Percentiles rank a stretch among this genome's conserved stretches.
Conservation (phyloP, 53 echinoderm and acorn worm species). For the Apostichopus leukothele region DNA sequence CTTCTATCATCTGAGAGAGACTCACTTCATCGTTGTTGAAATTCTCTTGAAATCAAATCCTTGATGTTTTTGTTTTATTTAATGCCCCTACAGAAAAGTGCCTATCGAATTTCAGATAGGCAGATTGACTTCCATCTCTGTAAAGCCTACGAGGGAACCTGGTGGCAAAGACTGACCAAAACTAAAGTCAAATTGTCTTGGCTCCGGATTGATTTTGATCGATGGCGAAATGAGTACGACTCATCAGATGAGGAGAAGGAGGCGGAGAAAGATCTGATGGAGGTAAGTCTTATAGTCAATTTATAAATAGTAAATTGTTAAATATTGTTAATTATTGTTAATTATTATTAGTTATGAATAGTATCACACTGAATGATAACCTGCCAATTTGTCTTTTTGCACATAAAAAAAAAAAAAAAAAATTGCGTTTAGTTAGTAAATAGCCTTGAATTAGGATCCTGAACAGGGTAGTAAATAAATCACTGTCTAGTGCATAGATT, state of each 20-base stretch:
- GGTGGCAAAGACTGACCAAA: conserved; percentile 74
- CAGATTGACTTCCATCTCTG: conserved; percentile 79
- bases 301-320: too few species aligned
- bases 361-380: too few species aligned
- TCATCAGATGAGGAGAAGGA: conserved; percentile 65
- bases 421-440: too few species aligned
- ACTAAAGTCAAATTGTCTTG: conserved; percentile 68
- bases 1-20: too few species aligned
- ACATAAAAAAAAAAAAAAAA: too few species aligned
- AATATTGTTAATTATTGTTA: too few species aligned
- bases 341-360: too few species aligned
- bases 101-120: conserved; percentile 74
- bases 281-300: neutral
- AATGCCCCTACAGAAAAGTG: conserved; percentile 66
- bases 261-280: conserved; percentile 10
- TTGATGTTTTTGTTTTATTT: too few species aligned
- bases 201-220: conserved; percentile 92
- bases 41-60: neutral
- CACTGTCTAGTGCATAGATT: too few species aligned
- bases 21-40: neutral
- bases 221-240: conserved; percentile 74
- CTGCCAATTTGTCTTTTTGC: too few species aligned
- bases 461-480: too few species aligned
- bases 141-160: conserved; percentile 60
- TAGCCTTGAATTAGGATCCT: too few species aligned